Evolutionary conservation across 2,888 invertebrate genomes (phyloP), one percentile per base, ranked within the genome.

Genomic region (Emmelina monodactyla): DNA sequence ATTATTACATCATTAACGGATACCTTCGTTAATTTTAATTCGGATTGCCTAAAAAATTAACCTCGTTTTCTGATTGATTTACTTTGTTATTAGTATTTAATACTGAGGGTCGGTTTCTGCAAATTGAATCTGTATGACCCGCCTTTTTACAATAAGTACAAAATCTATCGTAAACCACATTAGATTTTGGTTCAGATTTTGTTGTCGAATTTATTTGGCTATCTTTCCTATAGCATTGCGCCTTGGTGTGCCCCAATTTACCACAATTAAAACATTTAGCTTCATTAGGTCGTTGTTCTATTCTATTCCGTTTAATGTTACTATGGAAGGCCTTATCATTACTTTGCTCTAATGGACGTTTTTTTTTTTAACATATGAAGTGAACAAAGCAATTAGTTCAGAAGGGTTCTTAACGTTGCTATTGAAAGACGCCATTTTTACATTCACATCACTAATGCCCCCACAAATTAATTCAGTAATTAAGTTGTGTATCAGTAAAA

Each of bases 381-480:
- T 34, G 14, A 50, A 41, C 7, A 49, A 30, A 2, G 49, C 15
- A 6, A 54, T 47, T 2, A 50, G 14, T 12, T 43, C 48, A 1
- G 49, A 37, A 1, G 47, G 43, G 2, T 42, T 44, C 2, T 12
- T 38, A 3, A 46, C 43, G 22, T 14, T 16, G 28, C 43, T 51
- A 25, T 53, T 50, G 2, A 44, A 39, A 9, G 43, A 41, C 2
- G 49, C 49, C 43, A 50, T 45, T 38, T 32, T 42, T 2, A 51
- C 42, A 37, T 38, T 40, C 1, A 34, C 28, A 16, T 53, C 50
- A 3, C 9, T 15, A 16, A 50, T 37, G 22, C 42, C 28, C 2
- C 49, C 45, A 35, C 45, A 43, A 16, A 49, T 28, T 15, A 45
- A 16, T 28, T 49, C 45, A 1, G 44, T 34, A n/a, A n/a, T n/a